Evolutionary conservation across 2,888 invertebrate genomes (phyloP).

Genomic region (Trichogramma dendrolimi): DNA sequence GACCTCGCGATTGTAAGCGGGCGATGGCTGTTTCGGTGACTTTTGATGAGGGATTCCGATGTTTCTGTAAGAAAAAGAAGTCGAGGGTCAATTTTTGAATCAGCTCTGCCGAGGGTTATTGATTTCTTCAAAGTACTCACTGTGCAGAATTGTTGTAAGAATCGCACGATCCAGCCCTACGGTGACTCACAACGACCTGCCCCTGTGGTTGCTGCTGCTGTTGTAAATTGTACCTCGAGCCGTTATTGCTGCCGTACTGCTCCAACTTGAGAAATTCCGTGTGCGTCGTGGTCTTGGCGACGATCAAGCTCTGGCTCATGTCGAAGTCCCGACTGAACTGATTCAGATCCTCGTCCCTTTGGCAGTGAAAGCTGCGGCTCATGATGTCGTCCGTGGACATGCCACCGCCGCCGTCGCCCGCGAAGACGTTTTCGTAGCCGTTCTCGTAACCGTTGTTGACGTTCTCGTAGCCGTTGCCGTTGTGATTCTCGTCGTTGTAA

Average conservation of each 20-base stretch:
- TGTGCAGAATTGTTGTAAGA: constrained; percentile 9
- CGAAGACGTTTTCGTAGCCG: too few species aligned
- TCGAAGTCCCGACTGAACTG: constrained; percentile 41
- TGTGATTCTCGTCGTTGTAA: constrained; percentile 21
- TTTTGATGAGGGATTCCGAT: too few species aligned
- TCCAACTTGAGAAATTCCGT: constrained; percentile 48
- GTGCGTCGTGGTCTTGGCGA: constrained; percentile 46
- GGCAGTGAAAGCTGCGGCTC: constrained; percentile 44
- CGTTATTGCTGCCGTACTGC: constrained; percentile 44
- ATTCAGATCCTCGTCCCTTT: constrained; percentile 39
- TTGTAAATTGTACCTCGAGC: constrained; percentile 23
- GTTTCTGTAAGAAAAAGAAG: too few species aligned
- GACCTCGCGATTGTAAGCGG: constrained; percentile 55
- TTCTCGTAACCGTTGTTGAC: constrained; percentile 1
- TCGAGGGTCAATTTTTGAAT: too few species aligned
- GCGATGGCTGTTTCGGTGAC: constrained; percentile 49
- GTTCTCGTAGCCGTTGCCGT: constrained; percentile 9
- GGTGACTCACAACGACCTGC: constrained; percentile 6
- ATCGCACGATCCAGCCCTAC: constrained; percentile 19
- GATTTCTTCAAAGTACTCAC: constrained; percentile 13
- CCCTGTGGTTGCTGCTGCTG: constrained; percentile 8
- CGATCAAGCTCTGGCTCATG: constrained; percentile 50
- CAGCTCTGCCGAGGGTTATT: too few species aligned
- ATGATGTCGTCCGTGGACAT: constrained; percentile 29
- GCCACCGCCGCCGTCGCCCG: too few species aligned